Evolutionary conservation across 2,888 invertebrate genomes (phyloP).

Genomic region (Dasysyrphus albostriatus): DNA sequence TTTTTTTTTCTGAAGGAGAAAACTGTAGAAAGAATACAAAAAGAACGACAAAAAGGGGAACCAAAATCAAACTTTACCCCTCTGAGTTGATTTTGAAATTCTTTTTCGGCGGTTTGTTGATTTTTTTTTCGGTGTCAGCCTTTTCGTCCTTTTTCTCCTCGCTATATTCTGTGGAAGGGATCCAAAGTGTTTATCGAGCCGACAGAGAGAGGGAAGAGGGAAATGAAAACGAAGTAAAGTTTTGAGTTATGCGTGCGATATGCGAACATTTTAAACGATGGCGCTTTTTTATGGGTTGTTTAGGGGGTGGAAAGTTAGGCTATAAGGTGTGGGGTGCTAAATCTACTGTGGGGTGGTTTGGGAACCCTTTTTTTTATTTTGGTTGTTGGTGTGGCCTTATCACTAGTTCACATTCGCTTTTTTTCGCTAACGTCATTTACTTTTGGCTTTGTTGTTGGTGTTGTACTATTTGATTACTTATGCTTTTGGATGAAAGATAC

Average conservation of each 20-base stretch:
- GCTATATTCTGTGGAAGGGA: neutral
- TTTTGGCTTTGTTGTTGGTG: slow-evolving; percentile 71
- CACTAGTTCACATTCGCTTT: slow-evolving; percentile 72
- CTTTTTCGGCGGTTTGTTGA: slow-evolving; percentile 64
- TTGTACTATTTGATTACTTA: slow-evolving; percentile 74
- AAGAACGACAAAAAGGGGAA: slow-evolving; percentile 58
- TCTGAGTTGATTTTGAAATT: slow-evolving; percentile 44
- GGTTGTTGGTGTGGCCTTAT: slow-evolving; percentile 60
- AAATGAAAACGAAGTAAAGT: slow-evolving; percentile 54
- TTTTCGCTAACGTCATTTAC: slow-evolving; percentile 68
- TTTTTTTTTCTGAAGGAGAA: slow-evolving; percentile 46
- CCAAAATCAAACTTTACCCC: slow-evolving; percentile 61
- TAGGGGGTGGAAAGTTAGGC: slow-evolving; percentile 50
- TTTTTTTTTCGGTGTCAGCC: slow-evolving; percentile 38
- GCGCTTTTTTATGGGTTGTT: slow-evolving; percentile 68
- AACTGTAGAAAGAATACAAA: slow-evolving; percentile 46
- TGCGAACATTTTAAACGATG: slow-evolving; percentile 74
- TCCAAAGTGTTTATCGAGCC: neutral
- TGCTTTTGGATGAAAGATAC: slow-evolving; percentile 46
- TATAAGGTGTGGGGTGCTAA: slow-evolving; percentile 3
- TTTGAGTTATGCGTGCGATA: slow-evolving; percentile 76
- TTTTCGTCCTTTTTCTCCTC: slow-evolving; percentile 23
- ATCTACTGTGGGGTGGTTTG: slow-evolving; percentile 28
- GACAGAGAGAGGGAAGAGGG: neutral
- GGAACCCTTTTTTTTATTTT: slow-evolving; percentile 62